These are phyloP conservation scores for Trididemnum miniatum DNA, from an alignment of 23 tunicate genomes.

Conservation along the genomic window DNA sequence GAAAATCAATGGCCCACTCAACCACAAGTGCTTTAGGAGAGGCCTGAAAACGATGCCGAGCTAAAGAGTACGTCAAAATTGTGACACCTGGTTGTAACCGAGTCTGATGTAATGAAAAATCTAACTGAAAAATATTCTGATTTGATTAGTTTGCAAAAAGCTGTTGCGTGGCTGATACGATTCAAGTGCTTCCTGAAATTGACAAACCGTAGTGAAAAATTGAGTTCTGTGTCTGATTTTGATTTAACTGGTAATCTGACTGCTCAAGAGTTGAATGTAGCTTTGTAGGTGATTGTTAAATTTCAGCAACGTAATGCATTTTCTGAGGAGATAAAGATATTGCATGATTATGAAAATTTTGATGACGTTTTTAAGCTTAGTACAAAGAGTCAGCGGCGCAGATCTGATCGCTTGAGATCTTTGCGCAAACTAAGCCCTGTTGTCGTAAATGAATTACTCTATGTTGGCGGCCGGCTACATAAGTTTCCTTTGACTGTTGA, in stretches of 20 bases:
- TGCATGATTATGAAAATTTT: neutral
- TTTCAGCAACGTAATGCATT: neutral
- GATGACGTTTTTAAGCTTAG: neutral
- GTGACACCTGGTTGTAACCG: neutral
- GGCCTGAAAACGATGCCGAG: neutral
- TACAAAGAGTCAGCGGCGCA: neutral
- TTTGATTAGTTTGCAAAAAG: neutral
- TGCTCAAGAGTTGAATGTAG: neutral
- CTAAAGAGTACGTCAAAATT: neutral
- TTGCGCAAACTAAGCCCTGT: neutral
- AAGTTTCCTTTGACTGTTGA: neutral
- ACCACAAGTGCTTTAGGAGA: neutral
- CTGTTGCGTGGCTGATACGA: constrained; percentile 13
- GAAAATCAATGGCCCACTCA: constrained; percentile 26
- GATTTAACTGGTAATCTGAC: neutral
- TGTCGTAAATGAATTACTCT: constrained; percentile 8
- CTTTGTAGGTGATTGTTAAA: neutral
- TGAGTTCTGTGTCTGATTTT: neutral
- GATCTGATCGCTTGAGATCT: neutral
- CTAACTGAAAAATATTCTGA: neutral
- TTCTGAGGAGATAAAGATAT: neutral
- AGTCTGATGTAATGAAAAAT: neutral
- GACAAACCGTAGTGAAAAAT: neutral
- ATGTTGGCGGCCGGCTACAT: constrained; percentile 32
- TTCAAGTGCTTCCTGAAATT: neutral